Evolutionary conservation across 2,797 vertebrate species (phyloP), one percentile per base, ranked within the genome.

Genomic region (Crenuchus spilurus): DNA sequence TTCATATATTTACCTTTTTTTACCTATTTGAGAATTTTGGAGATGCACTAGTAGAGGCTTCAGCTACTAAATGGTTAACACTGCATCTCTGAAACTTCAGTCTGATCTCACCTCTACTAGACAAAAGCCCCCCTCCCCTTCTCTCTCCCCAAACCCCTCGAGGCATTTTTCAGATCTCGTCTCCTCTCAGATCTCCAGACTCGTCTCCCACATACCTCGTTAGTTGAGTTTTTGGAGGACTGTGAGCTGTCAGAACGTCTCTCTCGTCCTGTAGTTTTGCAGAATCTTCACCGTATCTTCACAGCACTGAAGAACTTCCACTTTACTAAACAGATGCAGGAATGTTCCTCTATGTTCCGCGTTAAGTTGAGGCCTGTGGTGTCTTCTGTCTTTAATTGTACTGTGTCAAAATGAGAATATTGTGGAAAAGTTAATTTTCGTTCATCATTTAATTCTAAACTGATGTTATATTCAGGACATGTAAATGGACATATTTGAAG

Each of bases 11-110:
- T 35, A 4, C 3, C 48, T 18, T 51, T n/a, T 51, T 8, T 51
- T 2, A 51, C 8, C 33, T 8, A 4, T 3, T 35, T 35, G 4
- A n/a, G n/a, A n/a, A n/a, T n/a, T n/a, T n/a, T n/a, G n/a, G 35
- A 4, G 5, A 24, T 18, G 1, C 20, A 4, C 42, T 60, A 6
- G 3, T n/a, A 8, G 8, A 55, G 3, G n/a, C n/a, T 41, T 31
- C 37, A 72, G 69, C 20, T 41, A 46, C 24, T 57, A 62, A 76
- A 67, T 65, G 68, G 81, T 76, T 76, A 75, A 70, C n/a, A n/a
- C 26, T 67, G 41, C 48, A 52, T 37, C 26, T 69, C 52, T 24
- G 51, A 35, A 73, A 69, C 57, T 54, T 73, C 69, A 72, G 46
- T 70, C 48, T 75, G 63, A 70, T 64, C 65, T 80, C 33, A 18